Evolutionary conservation across 2,888 invertebrate genomes (phyloP).

Genomic region (Ichneumoninae sp.): DNA sequence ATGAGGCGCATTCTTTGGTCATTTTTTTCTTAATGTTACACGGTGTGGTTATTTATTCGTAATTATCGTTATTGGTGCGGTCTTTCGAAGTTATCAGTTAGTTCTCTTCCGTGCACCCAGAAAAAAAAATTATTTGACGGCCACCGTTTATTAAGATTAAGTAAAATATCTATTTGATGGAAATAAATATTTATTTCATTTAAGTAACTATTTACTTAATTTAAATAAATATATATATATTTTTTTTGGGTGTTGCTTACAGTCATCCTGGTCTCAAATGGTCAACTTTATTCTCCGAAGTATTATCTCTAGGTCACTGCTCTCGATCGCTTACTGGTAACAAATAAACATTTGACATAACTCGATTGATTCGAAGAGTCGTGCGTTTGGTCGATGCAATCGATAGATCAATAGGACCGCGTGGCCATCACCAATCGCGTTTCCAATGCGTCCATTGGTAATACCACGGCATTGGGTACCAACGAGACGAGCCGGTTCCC

Average conservation of each 20-base stretch:
- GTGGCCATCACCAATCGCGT: slow-evolving; percentile 55
- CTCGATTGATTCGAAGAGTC: slow-evolving; percentile 48
- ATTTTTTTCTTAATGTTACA: background rate
- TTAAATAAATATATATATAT: too few species aligned
- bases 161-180: too few species aligned
- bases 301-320: slow-evolving; percentile 74
- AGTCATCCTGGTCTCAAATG: slow-evolving; percentile 75
- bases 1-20: background rate
- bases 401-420: slow-evolving; percentile 11
- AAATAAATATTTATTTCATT: too few species aligned
- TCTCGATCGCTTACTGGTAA: slow-evolving; percentile 15
- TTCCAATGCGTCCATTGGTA: slow-evolving; percentile 39
- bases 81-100: background rate
- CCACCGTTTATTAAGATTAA: too few species aligned
- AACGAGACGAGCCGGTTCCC: slow-evolving; percentile 80
- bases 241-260: slow-evolving; percentile 54
- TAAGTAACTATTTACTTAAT: too few species aligned
- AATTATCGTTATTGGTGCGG: background rate
- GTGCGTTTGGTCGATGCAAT: slow-evolving; percentile 26
- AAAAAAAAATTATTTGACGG: too few species aligned
- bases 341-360: slow-evolving; percentile 33
- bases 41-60: background rate
- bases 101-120: background rate
- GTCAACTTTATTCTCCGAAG: slow-evolving; percentile 79
- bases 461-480: slow-evolving; percentile 73